phyloP scores from a whole-genome alignment of 2,888 invertebrate species.

The Ethmia dodecea region DNA sequence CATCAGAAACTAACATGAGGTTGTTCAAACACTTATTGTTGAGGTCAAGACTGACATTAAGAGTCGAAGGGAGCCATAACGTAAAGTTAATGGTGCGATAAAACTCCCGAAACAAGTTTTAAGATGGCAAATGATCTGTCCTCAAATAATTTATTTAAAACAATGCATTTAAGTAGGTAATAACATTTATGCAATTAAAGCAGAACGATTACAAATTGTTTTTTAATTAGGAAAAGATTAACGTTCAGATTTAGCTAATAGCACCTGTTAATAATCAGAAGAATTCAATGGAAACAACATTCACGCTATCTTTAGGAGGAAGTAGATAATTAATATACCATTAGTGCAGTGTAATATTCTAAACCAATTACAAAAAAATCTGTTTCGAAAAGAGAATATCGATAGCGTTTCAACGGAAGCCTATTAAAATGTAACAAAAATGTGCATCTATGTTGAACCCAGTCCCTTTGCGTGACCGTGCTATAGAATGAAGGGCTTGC shows the following conservation, averaged over 20 bases:
- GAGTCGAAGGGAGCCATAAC: slow-evolving; percentile 23
- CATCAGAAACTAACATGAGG: slow-evolving; percentile 35
- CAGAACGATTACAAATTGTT: slow-evolving; percentile 3
- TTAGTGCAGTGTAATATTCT: slow-evolving; percentile 10
- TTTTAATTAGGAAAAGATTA: slow-evolving; percentile 6
- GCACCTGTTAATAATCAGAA: too few relatives aligned
- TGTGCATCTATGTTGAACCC: too few relatives aligned
- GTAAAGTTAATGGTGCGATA: slow-evolving; percentile 4
- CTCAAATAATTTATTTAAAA: slow-evolving; percentile 8
- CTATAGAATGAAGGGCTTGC: slow-evolving; percentile 42
- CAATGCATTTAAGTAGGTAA: too few relatives aligned
- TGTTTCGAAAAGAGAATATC: too few relatives aligned
- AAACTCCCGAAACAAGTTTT: slow-evolving; percentile 3
- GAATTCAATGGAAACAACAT: slow-evolving; percentile 1
- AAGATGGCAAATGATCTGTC: slow-evolving; percentile 2
- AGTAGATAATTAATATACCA: slow-evolving; percentile 7
- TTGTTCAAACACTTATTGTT: slow-evolving; percentile 34
- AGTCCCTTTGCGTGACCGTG: slow-evolving; percentile 47
- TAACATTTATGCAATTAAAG: slow-evolving; percentile 1
- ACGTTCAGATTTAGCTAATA: neutral
- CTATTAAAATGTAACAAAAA: too few relatives aligned
- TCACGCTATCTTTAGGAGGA: slow-evolving; percentile 4
- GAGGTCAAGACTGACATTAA: slow-evolving; percentile 31
- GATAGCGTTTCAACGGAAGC: too few relatives aligned
- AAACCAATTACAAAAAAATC: too few relatives aligned